Base-by-base conservation (phyloP, 2,113 vertebrate genomes). In the Scolopax mira region DNA sequence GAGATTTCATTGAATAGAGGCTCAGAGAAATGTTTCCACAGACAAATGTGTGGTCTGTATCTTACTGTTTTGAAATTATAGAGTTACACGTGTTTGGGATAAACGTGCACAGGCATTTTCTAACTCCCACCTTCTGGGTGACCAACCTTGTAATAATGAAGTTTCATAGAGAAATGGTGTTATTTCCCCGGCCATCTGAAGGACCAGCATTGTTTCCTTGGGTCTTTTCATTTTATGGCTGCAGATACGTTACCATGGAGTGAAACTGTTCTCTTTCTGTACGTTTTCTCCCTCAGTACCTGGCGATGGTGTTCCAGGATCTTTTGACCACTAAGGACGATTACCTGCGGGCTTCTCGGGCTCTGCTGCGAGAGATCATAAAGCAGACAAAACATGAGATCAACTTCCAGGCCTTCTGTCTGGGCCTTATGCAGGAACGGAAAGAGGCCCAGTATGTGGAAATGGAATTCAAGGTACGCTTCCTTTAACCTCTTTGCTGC, bases 221-320 rank as follows among this genome's bases (percentile, higher is more conserved):
- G 60, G 60, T 54, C 19, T 81, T 15, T 79, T 73, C 2, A 3
- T 86, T 42, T 37, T 79, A 28, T 62, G 65, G 31, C 7, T 73
- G 52, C 33, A 64, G 44, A 27, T 73, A 41, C 9, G 18, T 66
- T 69, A 15, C 70, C 64, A 10, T 23, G 23, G 41, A 35, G 71
- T 96, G 60, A 92, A 39, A 33, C 7, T 51, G 79, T 85, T 93
- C 54, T 82, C 64, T 94, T 30, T 67, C 64, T 93, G 1, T 94
- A 2, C 51, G 42, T 9, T 39, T 61, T 27, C 60, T 37, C 35
- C n/a, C 41, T 42, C 75, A 99, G 99, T 99, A 99, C 95, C 97
- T 99, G 90, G 99, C 99, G 11, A 99, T 99, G 99, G 99, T 99
- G 87, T 99, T 99, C 98, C 99, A 99, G 95, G 99, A 99, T 80